Conservation (phyloP, 2,113 vertebrate species). For the Tachysurus fulvidraco region DNA sequence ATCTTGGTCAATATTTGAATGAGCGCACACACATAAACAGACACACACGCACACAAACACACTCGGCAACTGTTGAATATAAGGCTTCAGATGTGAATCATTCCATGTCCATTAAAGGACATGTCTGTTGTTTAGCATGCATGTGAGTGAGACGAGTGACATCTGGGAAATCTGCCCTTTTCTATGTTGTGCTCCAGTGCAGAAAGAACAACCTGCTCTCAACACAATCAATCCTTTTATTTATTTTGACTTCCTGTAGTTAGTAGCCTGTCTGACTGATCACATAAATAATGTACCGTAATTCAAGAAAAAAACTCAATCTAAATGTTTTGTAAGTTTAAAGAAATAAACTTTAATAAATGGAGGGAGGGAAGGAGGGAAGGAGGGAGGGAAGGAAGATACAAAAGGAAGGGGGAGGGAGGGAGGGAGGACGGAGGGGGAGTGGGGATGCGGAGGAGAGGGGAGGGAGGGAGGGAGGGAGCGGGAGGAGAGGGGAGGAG, state of each 20-base stretch:
- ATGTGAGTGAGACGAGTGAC: neutral
- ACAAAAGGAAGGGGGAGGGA: too few species aligned
- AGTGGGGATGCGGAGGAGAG: too few species aligned
- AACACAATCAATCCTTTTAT: neutral
- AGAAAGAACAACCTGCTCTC: neutral
- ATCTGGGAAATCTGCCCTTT: neutral
- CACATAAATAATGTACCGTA: neutral
- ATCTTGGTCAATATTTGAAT: slow-evolving; percentile 36
- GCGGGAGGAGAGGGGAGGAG: too few species aligned
- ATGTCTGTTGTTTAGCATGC: neutral
- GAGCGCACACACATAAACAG: too few species aligned
- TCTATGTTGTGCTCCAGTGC: neutral
- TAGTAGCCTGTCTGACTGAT: neutral
- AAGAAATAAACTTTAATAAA: too few species aligned
- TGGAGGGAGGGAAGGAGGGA: too few species aligned
- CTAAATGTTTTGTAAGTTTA: too few species aligned
- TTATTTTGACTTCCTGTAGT: neutral
- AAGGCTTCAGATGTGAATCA: slow-evolving; percentile 16
- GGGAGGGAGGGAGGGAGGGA: too few species aligned
- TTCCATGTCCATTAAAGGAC: slow-evolving; percentile 22
- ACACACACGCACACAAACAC: slow-evolving; percentile 18
- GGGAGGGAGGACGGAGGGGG: too few species aligned
- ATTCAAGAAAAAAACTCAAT: neutral
- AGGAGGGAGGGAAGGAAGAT: too few species aligned
- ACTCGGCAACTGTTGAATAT: slow-evolving; percentile 34